phyloP scores from a whole-genome alignment of 2,888 invertebrate genomes.

The Troides aeacus region DNA sequence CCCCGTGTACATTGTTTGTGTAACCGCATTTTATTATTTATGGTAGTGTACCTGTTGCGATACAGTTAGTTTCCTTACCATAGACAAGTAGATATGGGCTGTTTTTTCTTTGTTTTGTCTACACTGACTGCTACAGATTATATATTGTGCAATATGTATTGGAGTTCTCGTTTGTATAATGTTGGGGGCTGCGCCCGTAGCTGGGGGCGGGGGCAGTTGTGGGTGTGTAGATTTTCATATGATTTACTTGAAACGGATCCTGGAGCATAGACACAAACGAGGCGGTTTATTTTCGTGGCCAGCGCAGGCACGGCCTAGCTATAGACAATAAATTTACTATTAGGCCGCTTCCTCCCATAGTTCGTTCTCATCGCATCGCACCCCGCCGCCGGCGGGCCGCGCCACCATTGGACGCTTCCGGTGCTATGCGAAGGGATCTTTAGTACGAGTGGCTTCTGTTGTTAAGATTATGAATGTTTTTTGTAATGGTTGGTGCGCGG shows the following conservation, averaged over 20 bases:
- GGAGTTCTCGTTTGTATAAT: conserved; percentile 48
- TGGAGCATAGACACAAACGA: conserved; percentile 50
- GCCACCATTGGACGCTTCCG: neutral
- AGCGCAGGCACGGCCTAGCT: conserved; percentile 21
- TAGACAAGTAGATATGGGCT: conserved; percentile 68
- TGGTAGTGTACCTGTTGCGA: conserved; percentile 41
- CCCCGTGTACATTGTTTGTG: conserved; percentile 58
- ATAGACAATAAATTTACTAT: conserved; percentile 25
- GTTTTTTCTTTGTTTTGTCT: conserved; percentile 51
- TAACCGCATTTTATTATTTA: conserved; percentile 44
- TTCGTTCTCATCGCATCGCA: too few species aligned
- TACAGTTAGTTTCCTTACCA: conserved; percentile 47
- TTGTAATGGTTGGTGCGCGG: conserved; percentile 34
- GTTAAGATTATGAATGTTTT: conserved; percentile 62
- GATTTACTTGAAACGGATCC: conserved; percentile 38
- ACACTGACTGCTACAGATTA: conserved; percentile 53
- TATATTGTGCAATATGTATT: conserved; percentile 54
- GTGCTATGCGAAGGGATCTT: conserved; percentile 52
- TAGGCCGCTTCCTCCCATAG: neutral
- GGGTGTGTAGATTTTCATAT: conserved; percentile 44
- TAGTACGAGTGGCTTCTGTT: conserved; percentile 50
- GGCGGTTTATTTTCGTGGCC: neutral
- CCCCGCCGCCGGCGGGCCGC: too few species aligned
- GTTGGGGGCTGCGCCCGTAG: conserved; percentile 51
- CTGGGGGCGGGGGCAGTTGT: conserved; percentile 51